These are phyloP conservation scores for Drosophila erecta DNA, from an alignment of 1,140 invertebrate genomes.

Conservation along the genomic window DNA sequence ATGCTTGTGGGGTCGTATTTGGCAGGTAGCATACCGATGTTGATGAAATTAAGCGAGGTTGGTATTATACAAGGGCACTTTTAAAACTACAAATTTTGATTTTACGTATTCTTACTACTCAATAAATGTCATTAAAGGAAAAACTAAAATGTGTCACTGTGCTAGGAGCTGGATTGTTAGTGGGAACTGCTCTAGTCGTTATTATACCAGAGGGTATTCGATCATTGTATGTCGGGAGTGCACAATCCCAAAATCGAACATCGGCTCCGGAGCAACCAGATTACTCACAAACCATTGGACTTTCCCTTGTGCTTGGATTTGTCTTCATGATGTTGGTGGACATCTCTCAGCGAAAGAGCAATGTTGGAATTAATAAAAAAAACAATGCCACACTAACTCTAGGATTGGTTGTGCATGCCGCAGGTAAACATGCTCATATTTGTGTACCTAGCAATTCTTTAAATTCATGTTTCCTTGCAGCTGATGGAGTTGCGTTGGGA, in stretches of 20 bases:
- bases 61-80: neutral
- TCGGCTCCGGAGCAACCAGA: slow-evolving; percentile 66
- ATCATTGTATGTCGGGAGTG: slow-evolving; percentile 87
- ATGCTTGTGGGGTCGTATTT: slow-evolving; percentile 98
- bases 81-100: too few relatives aligned
- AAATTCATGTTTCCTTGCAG: slow-evolving; percentile 85
- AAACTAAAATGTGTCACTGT: slow-evolving; percentile 97
- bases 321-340: slow-evolving; percentile 99
- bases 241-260: slow-evolving; percentile 14
- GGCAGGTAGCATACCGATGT: slow-evolving; percentile 96
- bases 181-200: slow-evolving; percentile 98
- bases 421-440: slow-evolving; percentile 36
- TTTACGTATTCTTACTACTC: too few relatives aligned
- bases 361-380: slow-evolving; percentile 87
- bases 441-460: neutral
- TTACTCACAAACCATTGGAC: slow-evolving; percentile 87
- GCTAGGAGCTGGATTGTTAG: slow-evolving; percentile 97
- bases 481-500: slow-evolving; percentile 98
- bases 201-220: slow-evolving; percentile 99
- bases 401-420: slow-evolving; percentile 97
- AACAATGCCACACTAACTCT: slow-evolving; percentile 92
- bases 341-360: slow-evolving; percentile 88
- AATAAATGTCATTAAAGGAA: slow-evolving; percentile 87
- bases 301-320: slow-evolving; percentile 90
- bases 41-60: slow-evolving; percentile 96